phyloP scores from a whole-genome alignment of 2,113 vertebrate species.

The Nipponia nippon region DNA sequence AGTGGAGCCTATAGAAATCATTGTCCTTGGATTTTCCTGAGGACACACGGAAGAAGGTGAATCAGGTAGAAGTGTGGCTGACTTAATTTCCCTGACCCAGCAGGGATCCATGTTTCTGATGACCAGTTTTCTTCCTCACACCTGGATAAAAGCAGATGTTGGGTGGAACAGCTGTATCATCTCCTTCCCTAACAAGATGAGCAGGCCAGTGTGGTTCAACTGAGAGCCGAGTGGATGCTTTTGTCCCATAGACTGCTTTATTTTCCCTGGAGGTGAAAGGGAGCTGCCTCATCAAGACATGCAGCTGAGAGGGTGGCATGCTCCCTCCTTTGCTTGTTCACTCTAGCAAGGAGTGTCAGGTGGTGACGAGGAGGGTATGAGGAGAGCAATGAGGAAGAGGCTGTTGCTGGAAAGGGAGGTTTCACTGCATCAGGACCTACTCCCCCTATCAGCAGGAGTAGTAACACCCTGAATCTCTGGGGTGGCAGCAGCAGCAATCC shows the following conservation, averaged over 20 bases:
- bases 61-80: not conserved
- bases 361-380: not conserved
- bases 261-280: not conserved
- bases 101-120: not conserved
- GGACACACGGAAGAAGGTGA: not conserved
- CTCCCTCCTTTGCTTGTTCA: not conserved
- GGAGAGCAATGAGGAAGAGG: not conserved
- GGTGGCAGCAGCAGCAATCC: not conserved
- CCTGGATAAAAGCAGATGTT: not conserved
- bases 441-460: not conserved
- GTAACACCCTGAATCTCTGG: not conserved
- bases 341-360: accelerated
- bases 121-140: not conserved
- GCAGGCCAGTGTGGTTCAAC: not conserved
- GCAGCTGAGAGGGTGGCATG: not conserved
- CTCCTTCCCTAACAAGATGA: not conserved
- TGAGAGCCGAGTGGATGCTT: not conserved
- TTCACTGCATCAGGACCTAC: not conserved
- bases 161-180: not conserved
- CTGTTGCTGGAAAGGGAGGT: not conserved
- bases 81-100: not conserved
- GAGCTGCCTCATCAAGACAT: not conserved
- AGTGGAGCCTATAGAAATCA: not conserved
- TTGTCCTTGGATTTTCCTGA: not conserved
- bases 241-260: not conserved